phyloP scores from a whole-genome alignment of 2,113 vertebrate species.

The Siphamia tubifer region DNA sequence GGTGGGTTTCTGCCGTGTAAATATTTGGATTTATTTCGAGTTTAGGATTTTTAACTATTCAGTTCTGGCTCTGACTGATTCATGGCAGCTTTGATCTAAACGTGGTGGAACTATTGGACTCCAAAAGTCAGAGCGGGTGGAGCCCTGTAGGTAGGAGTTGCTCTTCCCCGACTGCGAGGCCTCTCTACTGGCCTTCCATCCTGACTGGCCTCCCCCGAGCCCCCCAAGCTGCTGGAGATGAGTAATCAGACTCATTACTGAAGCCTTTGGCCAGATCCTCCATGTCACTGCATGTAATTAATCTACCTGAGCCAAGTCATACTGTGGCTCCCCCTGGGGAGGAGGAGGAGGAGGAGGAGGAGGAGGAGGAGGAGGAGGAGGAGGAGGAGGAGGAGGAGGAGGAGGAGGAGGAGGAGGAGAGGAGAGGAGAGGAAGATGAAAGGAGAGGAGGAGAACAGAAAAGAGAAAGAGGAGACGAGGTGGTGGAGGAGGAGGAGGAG shows the following conservation, averaged over 20 bases:
- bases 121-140: constrained; percentile 3
- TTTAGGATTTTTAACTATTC: no score
- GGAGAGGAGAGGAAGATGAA: background rate
- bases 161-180: constrained; percentile 23
- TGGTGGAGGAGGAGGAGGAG: background rate
- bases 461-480: background rate
- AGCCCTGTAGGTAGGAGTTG: constrained; percentile 24
- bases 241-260: constrained; percentile 79
- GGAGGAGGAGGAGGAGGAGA: background rate
- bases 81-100: constrained; percentile 8
- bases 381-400: background rate
- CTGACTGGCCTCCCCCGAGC: constrained; percentile 56
- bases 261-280: constrained; percentile 70
- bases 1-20: no score
- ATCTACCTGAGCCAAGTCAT: constrained; percentile 72
- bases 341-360: background rate
- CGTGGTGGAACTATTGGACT: background rate
- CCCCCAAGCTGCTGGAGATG: constrained; percentile 69
- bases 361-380: background rate
- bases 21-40: no score
- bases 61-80: background rate
- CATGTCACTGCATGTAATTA: constrained; percentile 74
- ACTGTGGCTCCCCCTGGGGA: constrained; percentile 29
- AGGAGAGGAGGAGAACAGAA: background rate
- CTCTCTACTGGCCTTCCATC: constrained; percentile 47